These are phyloP conservation scores for Penelope pileata DNA, from an alignment of 2,113 vertebrate species.

Conservation along the genomic window DNA sequence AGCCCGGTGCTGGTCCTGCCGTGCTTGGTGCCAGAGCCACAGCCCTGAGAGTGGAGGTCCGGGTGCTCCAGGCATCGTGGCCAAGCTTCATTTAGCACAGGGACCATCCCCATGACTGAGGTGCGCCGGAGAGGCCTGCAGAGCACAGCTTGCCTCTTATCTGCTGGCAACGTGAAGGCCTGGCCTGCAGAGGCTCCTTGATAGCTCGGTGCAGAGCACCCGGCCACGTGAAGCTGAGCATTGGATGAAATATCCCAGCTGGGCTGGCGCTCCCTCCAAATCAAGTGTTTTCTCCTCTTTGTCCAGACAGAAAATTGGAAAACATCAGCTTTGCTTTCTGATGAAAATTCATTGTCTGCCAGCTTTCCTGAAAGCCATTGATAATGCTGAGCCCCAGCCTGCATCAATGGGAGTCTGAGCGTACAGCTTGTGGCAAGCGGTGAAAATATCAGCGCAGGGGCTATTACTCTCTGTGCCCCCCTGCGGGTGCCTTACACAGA, in stretches of 20 bases:
- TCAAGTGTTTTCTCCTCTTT: not conserved
- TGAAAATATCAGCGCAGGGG: not conserved
- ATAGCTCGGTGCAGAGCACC: not conserved
- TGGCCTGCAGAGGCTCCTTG: not conserved
- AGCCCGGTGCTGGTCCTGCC: not conserved
- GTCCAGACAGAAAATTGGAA: slow-evolving; percentile 33
- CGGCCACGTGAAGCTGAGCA: not conserved
- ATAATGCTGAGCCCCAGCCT: not conserved
- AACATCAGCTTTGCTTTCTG: slow-evolving; percentile 21
- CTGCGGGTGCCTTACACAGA: not conserved
- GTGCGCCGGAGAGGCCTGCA: not conserved
- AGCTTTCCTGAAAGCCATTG: not conserved
- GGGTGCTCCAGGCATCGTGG: rapidly evolving
- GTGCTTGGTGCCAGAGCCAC: not conserved
- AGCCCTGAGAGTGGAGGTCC: not conserved
- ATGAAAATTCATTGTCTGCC: slow-evolving; percentile 48
- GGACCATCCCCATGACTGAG: rapidly evolving
- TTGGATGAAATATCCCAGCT: not conserved
- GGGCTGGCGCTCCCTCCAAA: not conserved
- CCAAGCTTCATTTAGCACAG: not conserved
- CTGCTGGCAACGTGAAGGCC: not conserved
- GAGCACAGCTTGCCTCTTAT: not conserved
- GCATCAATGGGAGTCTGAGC: not conserved
- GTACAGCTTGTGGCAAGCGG: not conserved
- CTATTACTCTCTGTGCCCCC: not conserved